Conservation (phyloP, 2,797 vertebrate genomes). For the Yasuhikotakia modesta region DNA sequence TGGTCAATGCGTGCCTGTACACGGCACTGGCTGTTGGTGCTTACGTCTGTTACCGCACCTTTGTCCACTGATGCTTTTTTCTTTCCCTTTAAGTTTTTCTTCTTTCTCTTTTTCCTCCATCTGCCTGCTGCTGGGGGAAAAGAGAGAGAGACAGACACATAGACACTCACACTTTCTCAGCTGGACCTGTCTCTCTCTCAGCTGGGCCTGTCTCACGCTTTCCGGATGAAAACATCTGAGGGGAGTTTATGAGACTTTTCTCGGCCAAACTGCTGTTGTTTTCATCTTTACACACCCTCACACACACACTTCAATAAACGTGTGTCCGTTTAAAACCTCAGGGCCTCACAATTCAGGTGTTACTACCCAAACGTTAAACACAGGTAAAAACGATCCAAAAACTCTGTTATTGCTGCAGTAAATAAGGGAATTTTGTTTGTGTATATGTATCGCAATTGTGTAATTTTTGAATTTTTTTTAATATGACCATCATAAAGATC, state of each 20-base stretch:
- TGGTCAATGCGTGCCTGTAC: constrained; percentile 89
- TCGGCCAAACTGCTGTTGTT: constrained; percentile 50
- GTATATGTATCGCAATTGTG: constrained; percentile 37
- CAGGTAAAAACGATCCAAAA: constrained; percentile 53
- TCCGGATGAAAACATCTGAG: background rate
- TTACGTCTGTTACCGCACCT: constrained; percentile 92
- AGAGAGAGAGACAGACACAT: constrained; percentile 26
- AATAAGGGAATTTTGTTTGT: constrained; percentile 53
- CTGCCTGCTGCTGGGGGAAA: constrained; percentile 35
- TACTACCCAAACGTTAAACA: constrained; percentile 63
- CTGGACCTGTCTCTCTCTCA: constrained; percentile 5
- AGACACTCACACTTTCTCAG: constrained; percentile 33
- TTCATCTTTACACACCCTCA: constrained; percentile 47
- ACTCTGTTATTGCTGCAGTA: constrained; percentile 57
- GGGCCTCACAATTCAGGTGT: constrained; percentile 78
- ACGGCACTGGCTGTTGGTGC: constrained; percentile 86
- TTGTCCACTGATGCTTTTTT: constrained; percentile 85
- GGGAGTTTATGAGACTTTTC: constrained; percentile 37
- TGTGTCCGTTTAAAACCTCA: constrained; percentile 73
- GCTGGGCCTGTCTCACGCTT: constrained; percentile 11
- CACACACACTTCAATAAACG: constrained; percentile 39
- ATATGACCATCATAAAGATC: constrained; percentile 20
- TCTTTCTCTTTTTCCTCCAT: constrained; percentile 48
- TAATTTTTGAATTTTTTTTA: constrained; percentile 8
- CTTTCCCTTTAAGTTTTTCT: constrained; percentile 35